Evolutionary conservation across 2,113 vertebrate species (phyloP), one percentile per base, ranked within the genome.

Genomic region (Amia ocellicauda): DNA sequence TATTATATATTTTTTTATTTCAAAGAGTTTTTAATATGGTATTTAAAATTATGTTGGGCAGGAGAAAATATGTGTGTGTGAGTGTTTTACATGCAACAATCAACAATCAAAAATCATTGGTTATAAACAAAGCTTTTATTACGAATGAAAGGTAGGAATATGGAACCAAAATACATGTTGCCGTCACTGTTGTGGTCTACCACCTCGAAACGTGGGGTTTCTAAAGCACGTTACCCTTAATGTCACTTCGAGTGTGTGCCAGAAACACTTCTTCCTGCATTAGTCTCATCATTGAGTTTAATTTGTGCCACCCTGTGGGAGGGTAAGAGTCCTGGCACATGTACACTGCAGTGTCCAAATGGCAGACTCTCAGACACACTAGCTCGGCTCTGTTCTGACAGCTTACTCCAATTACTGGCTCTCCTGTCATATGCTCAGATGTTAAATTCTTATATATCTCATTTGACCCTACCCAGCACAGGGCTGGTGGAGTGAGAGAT

Each of bases 281-380:
- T 84, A 88, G 78, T 68, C 82, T 89, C 86, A 81, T 86, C 73
- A 58, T 72, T 70, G 79, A 76, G 70, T 83, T 78, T 79, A 83
- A 74, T 85, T 63, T 70, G 72, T 70, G 66, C 77, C 72, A 16
- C 77, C 84, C 82, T 74, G 70, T 11, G 73, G 78, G 85, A 85
- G 72, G 72, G 76, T 52, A 71, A 67, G 64, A 71, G 66, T 68
- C 66, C 77, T 72, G 78, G 79, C 85, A 83, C 40, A 58, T 24
- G 73, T 55, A 36, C 50, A 59, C 36, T 51, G 13, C 43, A 19
- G 3, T 19, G 75, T 73, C 69, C 70, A 67, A 72, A 75, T 36
- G 66, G 71, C 80, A 71, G 74, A 8, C 54, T 42, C 51, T 69
- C 62, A 64, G 68, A 68, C 64, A 29, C 0, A 60, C 2, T 24